Evolutionary conservation across 2,113 vertebrate genomes (phyloP).

Genomic region (Eonycteris spelaea): DNA sequence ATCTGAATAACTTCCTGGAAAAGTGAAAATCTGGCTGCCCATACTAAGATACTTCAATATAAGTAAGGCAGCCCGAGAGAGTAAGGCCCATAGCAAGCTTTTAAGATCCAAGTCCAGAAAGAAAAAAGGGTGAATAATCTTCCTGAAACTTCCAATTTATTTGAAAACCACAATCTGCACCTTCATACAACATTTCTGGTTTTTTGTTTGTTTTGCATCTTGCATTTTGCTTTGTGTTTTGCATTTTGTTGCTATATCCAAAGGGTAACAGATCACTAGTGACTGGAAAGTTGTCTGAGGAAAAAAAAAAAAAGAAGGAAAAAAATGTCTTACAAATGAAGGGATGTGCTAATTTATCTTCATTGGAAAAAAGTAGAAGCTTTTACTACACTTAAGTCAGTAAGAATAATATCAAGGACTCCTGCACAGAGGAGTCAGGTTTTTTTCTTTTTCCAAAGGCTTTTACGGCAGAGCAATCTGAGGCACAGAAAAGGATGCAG

Average conservation of each 20-base stretch:
- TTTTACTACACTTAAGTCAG: not conserved
- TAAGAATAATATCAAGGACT: not conserved
- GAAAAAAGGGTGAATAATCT: not conserved
- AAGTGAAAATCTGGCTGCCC: not conserved
- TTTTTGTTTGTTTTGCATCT: not conserved
- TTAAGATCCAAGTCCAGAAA: not conserved
- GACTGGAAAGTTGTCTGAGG: not conserved
- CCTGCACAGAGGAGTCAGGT: not conserved
- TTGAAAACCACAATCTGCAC: not conserved
- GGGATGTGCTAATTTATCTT: not conserved
- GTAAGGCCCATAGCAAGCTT: not conserved
- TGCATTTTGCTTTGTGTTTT: not conserved
- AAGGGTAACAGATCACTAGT: not conserved
- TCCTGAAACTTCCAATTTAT: not conserved
- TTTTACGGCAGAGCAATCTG: not conserved
- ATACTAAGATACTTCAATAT: not conserved
- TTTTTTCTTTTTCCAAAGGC: not conserved
- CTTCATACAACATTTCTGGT: not conserved
- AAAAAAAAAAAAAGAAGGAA: not conserved
- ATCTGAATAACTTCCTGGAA: not conserved
- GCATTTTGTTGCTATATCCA: not conserved
- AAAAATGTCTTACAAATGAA: not conserved
- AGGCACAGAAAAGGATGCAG: not conserved
- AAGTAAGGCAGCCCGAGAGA: not conserved
- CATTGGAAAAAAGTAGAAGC: not conserved